These are phyloP conservation scores for Apamea monoglypha DNA, from an alignment of 2,888 invertebrate genomes.

Conservation along the genomic window DNA sequence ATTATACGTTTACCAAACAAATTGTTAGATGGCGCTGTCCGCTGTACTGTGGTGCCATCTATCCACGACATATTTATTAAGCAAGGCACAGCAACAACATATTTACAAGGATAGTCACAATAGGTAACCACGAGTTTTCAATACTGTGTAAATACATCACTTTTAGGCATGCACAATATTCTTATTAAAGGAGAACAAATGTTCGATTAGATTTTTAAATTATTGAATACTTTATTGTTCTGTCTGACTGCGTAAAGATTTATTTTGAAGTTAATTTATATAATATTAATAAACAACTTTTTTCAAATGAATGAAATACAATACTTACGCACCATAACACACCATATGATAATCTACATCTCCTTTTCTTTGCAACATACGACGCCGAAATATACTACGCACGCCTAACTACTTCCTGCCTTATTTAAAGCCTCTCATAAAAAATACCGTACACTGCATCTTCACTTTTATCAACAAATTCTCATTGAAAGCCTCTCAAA, in stretches of 20 bases:
- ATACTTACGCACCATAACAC: not conserved
- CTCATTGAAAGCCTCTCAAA: slow-evolving; percentile 25
- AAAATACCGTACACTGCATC: not conserved
- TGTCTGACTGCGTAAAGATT: not conserved
- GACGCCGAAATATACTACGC: not conserved
- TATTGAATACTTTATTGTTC: not conserved
- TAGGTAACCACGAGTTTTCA: too few species aligned
- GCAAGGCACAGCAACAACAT: too few species aligned
- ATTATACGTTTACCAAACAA: too few species aligned
- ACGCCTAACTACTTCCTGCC: not conserved
- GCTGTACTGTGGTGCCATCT: too few species aligned
- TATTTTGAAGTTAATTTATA: not conserved
- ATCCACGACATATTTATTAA: too few species aligned
- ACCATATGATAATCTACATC: not conserved
- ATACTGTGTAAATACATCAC: too few species aligned
- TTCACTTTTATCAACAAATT: slow-evolving; percentile 13
- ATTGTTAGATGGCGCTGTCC: too few species aligned
- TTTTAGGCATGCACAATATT: too few species aligned
- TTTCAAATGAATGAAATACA: not conserved
- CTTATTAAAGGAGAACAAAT: too few species aligned
- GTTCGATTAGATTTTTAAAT: not conserved
- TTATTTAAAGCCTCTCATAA: not conserved
- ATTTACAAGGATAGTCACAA: too few species aligned
- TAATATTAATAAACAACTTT: not conserved
- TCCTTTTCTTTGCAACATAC: not conserved